Base-by-base conservation (phyloP, 2,888 invertebrate species). In the Dusona sp. region DNA sequence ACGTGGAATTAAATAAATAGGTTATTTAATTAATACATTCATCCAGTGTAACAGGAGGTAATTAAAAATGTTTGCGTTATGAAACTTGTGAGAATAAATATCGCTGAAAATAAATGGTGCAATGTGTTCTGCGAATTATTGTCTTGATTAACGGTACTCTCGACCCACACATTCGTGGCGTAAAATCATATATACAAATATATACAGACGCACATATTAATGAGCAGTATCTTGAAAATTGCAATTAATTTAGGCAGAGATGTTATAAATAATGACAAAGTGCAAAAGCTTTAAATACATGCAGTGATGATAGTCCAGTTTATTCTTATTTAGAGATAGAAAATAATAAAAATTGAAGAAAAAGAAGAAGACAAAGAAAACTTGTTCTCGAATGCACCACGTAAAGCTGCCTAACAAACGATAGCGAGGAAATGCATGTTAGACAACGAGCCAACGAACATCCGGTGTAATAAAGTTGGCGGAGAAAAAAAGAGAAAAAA, bases 381-480 rank as follows among this genome's bases (percentile, higher is more conserved):
- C 0, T 36, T 11, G 72, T 73, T 22, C 38, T 8, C 73, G 54
- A 22, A 16, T 25, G 11, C 29, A 22, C 54, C 22, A 38, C 38
- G 38, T 36, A 54, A 54, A 57, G 54, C 73, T 57, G 54, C 57
- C 54, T 36, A 57, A 38, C 73, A 16, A 73, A 54, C 54, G 73
- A 73, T 73, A 57, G 36, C 54, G 73, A 3, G 38, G 54, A 73
- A 73, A 73, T 36, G 73, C 54, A n/a, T 57, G 54, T 73, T 54
- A 36, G 57, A 73, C 57, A 73, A 73, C 54, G 70, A 45, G 25
- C 29, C 70, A 57, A 22, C 38, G 13, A 73, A 57, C 73, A 57
- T 72, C 73, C 54, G 54, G 73, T 22, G 38, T 54, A 73, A 73
- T 73, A 36, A 73, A 73, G 73, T 73, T 36, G n/a, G 22, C 16